Conservation (phyloP, 2,797 vertebrate species). For the Rhabdophis nuchalis region DNA sequence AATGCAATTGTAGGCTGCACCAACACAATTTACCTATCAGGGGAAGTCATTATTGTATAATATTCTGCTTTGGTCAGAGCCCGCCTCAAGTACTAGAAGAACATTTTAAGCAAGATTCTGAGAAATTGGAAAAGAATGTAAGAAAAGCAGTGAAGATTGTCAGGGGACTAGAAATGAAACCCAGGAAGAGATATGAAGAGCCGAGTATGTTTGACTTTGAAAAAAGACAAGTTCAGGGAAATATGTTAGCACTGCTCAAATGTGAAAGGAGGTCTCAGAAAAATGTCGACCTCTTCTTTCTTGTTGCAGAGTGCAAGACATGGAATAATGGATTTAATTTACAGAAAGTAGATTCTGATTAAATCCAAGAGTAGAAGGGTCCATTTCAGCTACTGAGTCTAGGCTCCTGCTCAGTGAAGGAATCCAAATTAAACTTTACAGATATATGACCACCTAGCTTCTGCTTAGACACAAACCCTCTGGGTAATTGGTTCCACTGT, state of each 20-base stretch:
- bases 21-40: background rate
- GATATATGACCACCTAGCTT: background rate
- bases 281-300: background rate
- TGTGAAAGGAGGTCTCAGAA: background rate
- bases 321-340: background rate
- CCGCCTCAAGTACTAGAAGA: background rate
- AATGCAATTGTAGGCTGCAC: background rate
- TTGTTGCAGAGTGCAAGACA: background rate
- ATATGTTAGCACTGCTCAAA: background rate
- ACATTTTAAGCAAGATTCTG: background rate
- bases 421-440: background rate
- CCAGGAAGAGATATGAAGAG: background rate
- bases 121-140: background rate
- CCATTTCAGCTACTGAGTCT: background rate
- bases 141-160: background rate
- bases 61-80: background rate
- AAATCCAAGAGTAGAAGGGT: background rate
- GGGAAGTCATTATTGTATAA: background rate
- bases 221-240: background rate
- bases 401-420: background rate
- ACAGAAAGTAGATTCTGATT: background rate
- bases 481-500: background rate
- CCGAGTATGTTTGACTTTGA: background rate
- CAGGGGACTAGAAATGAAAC: background rate
- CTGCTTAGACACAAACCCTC: background rate